Evolutionary conservation across 2,113 vertebrate genomes (phyloP).

Genomic region (Centropus bengalensis): DNA sequence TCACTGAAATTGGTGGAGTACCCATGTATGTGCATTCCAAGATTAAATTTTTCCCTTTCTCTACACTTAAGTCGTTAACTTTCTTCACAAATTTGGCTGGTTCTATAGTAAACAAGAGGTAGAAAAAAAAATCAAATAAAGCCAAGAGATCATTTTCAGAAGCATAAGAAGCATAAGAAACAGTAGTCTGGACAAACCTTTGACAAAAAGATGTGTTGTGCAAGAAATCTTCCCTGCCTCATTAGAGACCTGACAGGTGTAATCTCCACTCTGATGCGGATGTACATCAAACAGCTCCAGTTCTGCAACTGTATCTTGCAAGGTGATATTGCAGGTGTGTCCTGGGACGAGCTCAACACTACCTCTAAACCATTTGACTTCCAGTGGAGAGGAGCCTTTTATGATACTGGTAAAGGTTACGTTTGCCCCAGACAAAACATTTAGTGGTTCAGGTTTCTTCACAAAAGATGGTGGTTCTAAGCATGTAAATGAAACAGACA

Average conservation of each 20-base stretch:
- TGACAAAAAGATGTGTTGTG: constrained; percentile 87
- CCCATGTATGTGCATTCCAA: constrained; percentile 89
- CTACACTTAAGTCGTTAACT: constrained; percentile 85
- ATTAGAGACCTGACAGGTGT: constrained; percentile 92
- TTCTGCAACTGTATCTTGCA: constrained; percentile 85
- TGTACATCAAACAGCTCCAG: constrained; percentile 87
- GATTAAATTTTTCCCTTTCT: constrained; percentile 87
- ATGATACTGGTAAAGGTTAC: constrained; percentile 88
- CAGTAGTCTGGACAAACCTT: constrained; percentile 84
- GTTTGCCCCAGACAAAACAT: constrained; percentile 87
- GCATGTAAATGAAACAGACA: background rate
- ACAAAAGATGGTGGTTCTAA: constrained; percentile 95
- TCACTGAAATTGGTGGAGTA: constrained; percentile 90
- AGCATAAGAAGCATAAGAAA: background rate
- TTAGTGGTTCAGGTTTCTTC: constrained; percentile 86
- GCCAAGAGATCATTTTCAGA: background rate
- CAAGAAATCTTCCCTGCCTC: constrained; percentile 91
- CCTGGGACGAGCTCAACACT: constrained; percentile 86
- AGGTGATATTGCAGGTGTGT: constrained; percentile 81
- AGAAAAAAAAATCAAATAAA: background rate
- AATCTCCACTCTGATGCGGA: constrained; percentile 87
- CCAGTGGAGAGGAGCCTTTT: constrained; percentile 89
- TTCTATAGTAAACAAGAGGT: constrained; percentile 74
- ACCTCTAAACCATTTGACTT: constrained; percentile 95
- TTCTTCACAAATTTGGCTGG: constrained; percentile 93